Percentiles rank a stretch among this genome's conserved stretches.
Evolutionary conservation across 2,888 invertebrate species (phyloP).

Genomic region (Melipona beecheii): DNA sequence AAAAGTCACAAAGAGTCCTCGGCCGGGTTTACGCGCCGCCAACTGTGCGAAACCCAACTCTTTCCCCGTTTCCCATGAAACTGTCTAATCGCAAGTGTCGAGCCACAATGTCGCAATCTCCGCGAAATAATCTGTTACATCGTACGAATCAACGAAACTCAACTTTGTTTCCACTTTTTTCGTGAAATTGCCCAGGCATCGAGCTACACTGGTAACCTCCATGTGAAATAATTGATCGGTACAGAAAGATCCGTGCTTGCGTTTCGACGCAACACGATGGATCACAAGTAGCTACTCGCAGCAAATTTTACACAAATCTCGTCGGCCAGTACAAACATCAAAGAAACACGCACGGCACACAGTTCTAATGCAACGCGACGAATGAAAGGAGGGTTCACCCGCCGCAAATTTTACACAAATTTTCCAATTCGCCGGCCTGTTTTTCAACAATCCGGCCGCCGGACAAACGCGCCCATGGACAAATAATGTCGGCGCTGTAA

Average conservation of each 20-base stretch:
- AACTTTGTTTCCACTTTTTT: constrained; percentile 22
- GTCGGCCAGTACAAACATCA: not conserved
- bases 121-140: constrained; percentile 6
- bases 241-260: no score
- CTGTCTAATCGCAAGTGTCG: no score
- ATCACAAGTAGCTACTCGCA: no score
- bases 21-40: constrained; percentile 42
- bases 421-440: constrained; percentile 11
- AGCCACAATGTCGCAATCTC: not conserved
- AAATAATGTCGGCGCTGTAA: constrained; percentile 33
- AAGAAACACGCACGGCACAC: no score
- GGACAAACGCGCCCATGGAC: not conserved
- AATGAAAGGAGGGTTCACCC: no score
- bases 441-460: constrained; percentile 7
- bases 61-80: constrained; percentile 16
- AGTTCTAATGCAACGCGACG: not conserved
- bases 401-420: constrained; percentile 6
- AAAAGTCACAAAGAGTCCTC: constrained; percentile 40
- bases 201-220: not conserved
- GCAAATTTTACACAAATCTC: no score
- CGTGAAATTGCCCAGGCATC: not conserved
- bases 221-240: constrained; percentile 13
- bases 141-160: constrained; percentile 15
- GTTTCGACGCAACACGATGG: no score
- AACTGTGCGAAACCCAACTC: constrained; percentile 31